Evolutionary conservation across 2,113 vertebrate species (phyloP), one percentile per base, ranked within the genome.

Genomic region (Malurus melanocephalus): DNA sequence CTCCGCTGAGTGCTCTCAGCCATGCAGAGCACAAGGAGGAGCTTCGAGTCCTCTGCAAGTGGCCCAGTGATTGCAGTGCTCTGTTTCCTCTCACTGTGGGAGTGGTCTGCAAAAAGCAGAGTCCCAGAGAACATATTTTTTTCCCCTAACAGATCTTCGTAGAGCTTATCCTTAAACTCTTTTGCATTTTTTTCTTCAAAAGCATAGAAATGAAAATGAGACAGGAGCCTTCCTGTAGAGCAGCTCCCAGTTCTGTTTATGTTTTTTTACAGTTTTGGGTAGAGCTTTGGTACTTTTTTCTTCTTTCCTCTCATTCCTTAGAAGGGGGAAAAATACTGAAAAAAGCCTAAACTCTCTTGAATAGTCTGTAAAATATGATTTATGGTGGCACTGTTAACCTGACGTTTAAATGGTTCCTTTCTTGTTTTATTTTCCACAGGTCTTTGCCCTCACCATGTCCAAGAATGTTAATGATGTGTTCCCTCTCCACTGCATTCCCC

Each of bases 391-490:
- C 72, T 71, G 40, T 80, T 77, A 88, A 67, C 24, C 10, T 45
- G 33, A 33, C 48, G 48, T 82, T 92, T 72, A 76, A 90, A 75
- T 56, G 40, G 13, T 82, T 72, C 46, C 61, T 89, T 77, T 80
- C 78, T 69, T 65, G 32, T 38, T 85, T 78, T 66, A 61, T 81
- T 93, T 93, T 89, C 80, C 59, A 18, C 84, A 96, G 97, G 85
- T 90, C 64, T 89, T 72, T 55, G 48, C 90, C 78, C 83, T 89
- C 91, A 15, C 77, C 91, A 95, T 90, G 91, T 72, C 93, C 49
- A 55, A 85, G 53, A 93, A 90, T 57, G 94, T 95, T 94, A 92
- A 95, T 48, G 80, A 92, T 90, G 96, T 92, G 61, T 62, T 43
- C 75, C 88, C 51, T 84, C 74, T 90, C 88, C 33, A 30, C 72